Conservation (phyloP, 2,797 vertebrate genomes). For the Sebastes diaconus region DNA sequence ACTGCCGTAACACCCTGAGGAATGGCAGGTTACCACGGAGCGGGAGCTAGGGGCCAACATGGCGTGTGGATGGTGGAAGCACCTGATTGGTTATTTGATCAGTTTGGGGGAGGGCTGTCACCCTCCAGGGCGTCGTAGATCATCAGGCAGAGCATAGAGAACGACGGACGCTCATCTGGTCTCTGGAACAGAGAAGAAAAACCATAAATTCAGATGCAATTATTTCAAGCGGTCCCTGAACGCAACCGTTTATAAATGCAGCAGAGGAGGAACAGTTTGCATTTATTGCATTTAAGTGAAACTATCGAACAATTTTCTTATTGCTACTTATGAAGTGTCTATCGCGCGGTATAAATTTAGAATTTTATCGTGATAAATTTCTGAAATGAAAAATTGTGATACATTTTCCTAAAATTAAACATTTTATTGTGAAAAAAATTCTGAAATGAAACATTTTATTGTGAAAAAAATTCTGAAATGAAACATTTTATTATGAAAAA, state of each 20-base stretch:
- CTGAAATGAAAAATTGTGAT: no score
- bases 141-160: conserved; percentile 79
- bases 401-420: no score
- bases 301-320: background rate
- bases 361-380: no score
- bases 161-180: conserved; percentile 87
- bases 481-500: no score
- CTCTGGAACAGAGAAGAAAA: conserved; percentile 77
- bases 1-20: no score
- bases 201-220: accelerated
- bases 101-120: conserved; percentile 61
- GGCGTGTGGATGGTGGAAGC: background rate
- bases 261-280: background rate
- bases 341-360: no score
- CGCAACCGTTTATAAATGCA: background rate
- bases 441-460: no score
- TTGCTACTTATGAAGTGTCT: background rate
- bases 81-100: conserved; percentile 25
- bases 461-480: accelerated
- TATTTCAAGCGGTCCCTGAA: background rate
- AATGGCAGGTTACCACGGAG: background rate
- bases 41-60: background rate
- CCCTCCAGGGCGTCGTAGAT: conserved; percentile 86
- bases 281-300: background rate
- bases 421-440: no score